phyloP scores from a whole-genome alignment of 2,888 invertebrate species.

The Nomada ferruginata region DNA sequence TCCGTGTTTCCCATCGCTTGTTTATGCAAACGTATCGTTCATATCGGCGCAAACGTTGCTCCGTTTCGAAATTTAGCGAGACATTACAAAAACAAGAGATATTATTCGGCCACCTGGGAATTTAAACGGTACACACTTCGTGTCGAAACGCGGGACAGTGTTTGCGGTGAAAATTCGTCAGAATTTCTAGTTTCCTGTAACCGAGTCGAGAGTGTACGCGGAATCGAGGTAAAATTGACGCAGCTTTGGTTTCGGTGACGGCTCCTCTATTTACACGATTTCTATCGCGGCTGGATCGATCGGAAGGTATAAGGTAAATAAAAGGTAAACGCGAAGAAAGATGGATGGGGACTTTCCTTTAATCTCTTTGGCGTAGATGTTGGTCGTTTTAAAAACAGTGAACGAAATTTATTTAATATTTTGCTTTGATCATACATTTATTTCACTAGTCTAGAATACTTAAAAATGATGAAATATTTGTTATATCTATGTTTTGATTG shows the following conservation, averaged over 20 bases:
- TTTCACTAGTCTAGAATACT: too few relatives aligned
- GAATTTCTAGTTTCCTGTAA: neutral
- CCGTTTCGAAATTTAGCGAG: constrained; percentile 2
- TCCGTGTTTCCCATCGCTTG: neutral
- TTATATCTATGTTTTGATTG: too few relatives aligned
- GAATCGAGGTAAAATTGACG: constrained; percentile 9
- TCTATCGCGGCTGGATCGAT: constrained; percentile 27
- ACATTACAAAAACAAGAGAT: constrained; percentile 9
- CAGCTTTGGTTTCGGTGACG: constrained; percentile 2
- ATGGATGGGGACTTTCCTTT: neutral
- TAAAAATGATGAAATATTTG: too few relatives aligned
- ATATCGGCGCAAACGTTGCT: neutral
- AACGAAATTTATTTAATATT: neutral
- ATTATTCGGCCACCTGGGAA: constrained; percentile 1
- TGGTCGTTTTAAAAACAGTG: neutral
- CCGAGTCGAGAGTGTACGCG: neutral
- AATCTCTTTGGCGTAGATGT: neutral
- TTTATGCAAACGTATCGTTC: neutral
- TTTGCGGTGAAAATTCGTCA: constrained; percentile 29
- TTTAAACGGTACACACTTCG: constrained; percentile 8
- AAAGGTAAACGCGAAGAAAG: neutral
- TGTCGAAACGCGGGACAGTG: constrained; percentile 5
- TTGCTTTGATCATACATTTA: too few relatives aligned
- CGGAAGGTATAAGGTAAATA: constrained; percentile 1
- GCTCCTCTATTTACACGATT: constrained; percentile 35